Base-by-base conservation (phyloP, 1,140 invertebrate species). In the Cydia pomonella region DNA sequence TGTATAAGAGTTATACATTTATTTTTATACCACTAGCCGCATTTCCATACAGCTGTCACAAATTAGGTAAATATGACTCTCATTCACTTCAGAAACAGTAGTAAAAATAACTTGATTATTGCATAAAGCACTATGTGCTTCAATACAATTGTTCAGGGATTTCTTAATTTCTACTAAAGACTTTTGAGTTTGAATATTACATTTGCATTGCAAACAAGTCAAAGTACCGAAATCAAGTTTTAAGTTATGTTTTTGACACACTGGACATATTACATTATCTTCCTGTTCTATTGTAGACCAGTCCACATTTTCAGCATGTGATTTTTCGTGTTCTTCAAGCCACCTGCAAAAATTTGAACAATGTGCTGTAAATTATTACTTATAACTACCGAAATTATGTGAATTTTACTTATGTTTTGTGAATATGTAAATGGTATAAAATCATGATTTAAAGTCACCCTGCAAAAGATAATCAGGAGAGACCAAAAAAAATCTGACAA, bases 271-370 rank as follows among this genome's bases (percentile, higher is more conserved):
- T 12, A 91, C 84, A 84, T 84, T 81, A 59, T 88, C 83, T 75
- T 88, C 86, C 80, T 85, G 73, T 74, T 89, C 82, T 41, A 87
- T 74, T 62, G 74, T 27, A 47, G 84, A 87, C 89, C 85, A 88
- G 75, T 91, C 88, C 76, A 87, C 50, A 77, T 88, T 78, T 44
- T 84, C 80, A 53, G 74, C 74, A 73, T 88, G 80, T 29, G 86
- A 84, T 81, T 86, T 91, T 76, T 92, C 88, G 87, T 91, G 89
- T 80, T 92, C 89, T 76, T 87, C 82, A 53, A 85, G 25, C 73
- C 81, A 90, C 91, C 91, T 92, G 77, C 21, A 89, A 86, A 53
- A 74, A 74, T 71, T 75, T 59, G 1, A 50, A 18, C 3, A 50
- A 50, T n/a, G 10, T 59, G 6, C 41, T 16, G 10, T 4, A 2